phyloP scores from a whole-genome alignment of 2,113 vertebrate genomes.

The Chitala chitala region DNA sequence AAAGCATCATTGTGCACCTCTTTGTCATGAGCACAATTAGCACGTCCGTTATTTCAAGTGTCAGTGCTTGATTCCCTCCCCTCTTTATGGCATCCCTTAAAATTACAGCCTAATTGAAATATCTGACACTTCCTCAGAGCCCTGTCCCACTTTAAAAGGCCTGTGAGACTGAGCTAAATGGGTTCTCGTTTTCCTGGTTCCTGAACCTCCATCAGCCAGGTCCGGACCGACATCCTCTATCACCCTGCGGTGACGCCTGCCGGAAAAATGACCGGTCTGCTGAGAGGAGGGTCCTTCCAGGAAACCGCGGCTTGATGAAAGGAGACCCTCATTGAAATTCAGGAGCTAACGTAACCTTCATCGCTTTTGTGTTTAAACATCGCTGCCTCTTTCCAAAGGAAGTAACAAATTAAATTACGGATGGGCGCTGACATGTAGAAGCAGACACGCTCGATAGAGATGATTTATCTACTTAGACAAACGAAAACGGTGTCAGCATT shows the following conservation, averaged over 20 bases:
- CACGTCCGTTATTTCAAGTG: conserved; percentile 46
- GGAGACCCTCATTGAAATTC: conserved; percentile 63
- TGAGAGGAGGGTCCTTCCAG: conserved; percentile 27
- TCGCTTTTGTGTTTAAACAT: conserved; percentile 58
- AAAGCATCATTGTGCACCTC: conserved; percentile 53
- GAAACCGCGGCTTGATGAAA: conserved; percentile 30
- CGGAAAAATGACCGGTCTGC: conserved; percentile 28
- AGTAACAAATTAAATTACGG: conserved; percentile 73
- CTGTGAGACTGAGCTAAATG: not conserved
- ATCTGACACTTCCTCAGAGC: conserved; percentile 41
- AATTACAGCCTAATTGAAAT: conserved; percentile 48
- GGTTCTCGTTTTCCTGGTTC: too few relatives aligned
- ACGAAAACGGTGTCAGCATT: conserved; percentile 70
- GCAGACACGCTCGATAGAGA: conserved; percentile 68
- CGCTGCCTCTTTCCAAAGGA: conserved; percentile 45
- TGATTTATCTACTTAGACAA: conserved; percentile 79
- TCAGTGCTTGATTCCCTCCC: conserved; percentile 45
- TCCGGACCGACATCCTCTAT: conserved; percentile 28
- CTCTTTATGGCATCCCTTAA: conserved; percentile 48
- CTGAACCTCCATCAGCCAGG: not conserved
- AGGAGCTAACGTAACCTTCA: conserved; percentile 61
- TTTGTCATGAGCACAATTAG: conserved; percentile 51
- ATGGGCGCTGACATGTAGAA: conserved; percentile 57
- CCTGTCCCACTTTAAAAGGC: conserved; percentile 13
- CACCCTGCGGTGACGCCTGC: conserved; percentile 31